phyloP scores from a whole-genome alignment of 1,140 invertebrate species.

The Dendroctonus valens region DNA sequence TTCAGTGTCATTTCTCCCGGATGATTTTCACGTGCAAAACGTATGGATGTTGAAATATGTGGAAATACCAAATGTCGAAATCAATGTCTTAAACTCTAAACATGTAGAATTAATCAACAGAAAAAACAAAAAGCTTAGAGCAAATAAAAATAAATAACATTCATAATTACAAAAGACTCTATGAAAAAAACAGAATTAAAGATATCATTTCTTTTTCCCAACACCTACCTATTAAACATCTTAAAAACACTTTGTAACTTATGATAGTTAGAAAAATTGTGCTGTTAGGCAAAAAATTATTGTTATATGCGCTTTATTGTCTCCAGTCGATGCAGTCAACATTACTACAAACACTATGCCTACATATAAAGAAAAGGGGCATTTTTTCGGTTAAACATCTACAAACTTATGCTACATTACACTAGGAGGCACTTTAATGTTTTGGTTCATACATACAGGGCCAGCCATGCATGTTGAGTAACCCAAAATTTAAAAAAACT shows the following conservation, averaged over 20 bases:
- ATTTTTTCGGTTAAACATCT: no score
- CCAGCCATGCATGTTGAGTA: no score
- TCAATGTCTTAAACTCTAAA: slow-evolving; percentile 7
- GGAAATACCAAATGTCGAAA: not conserved
- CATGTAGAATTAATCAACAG: slow-evolving; percentile 36
- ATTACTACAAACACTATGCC: slow-evolving; percentile 1
- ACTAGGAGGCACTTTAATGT: no score
- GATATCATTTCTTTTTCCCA: slow-evolving; percentile 44
- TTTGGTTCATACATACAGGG: no score
- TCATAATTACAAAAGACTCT: slow-evolving; percentile 34
- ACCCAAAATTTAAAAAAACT: no score
- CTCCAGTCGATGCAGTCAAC: slow-evolving; percentile 35
- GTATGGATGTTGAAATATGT: not conserved
- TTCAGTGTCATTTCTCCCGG: no score
- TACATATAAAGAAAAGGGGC: no score
- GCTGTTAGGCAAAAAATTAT: slow-evolving; percentile 10
- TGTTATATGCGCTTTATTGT: slow-evolving; percentile 9
- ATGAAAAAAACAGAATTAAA: slow-evolving; percentile 38
- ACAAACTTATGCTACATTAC: no score
- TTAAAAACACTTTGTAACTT: slow-evolving; percentile 21
- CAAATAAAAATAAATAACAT: slow-evolving; percentile 43
- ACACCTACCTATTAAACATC: slow-evolving; percentile 47
- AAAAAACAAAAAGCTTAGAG: slow-evolving; percentile 37
- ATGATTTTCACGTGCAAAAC: no score
- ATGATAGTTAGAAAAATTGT: slow-evolving; percentile 16